A percentile compares a stretch with the other conserved stretches of the same genome.
Conservation (phyloP, 2,888 invertebrate genomes). For the Malthinus flaveolus region DNA sequence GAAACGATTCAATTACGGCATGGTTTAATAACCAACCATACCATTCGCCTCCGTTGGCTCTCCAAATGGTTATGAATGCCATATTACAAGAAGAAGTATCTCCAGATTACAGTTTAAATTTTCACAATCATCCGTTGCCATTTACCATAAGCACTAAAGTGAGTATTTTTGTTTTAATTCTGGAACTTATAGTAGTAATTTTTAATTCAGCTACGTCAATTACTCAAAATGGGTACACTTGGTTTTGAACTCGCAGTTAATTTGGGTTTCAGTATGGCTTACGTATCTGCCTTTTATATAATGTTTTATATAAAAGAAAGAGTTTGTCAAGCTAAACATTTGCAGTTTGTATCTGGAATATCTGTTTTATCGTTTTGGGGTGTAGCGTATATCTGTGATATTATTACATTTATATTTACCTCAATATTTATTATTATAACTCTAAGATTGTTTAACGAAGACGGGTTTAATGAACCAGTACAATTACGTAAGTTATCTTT, state of each 20-base stretch:
- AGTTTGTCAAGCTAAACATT: slow-evolving; percentile 66
- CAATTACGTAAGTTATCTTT: slow-evolving; percentile 59
- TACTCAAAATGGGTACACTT: slow-evolving; percentile 48
- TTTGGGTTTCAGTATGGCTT: slow-evolving; percentile 72
- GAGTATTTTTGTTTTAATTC: slow-evolving; percentile 7
- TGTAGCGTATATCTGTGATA: slow-evolving; percentile 62
- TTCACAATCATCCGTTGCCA: slow-evolving; percentile 68
- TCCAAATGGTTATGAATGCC: slow-evolving; percentile 66
- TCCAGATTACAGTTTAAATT: slow-evolving; percentile 38
- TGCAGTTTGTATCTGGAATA: slow-evolving; percentile 74
- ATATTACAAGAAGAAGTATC: slow-evolving; percentile 53
- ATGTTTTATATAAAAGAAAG: slow-evolving; percentile 69
- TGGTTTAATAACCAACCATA: slow-evolving; percentile 77
- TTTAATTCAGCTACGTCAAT: slow-evolving; percentile 41
- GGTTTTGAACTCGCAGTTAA: slow-evolving; percentile 66
- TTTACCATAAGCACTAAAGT: slow-evolving; percentile 59
- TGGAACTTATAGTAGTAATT: neutral
- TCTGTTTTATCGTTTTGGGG: slow-evolving; percentile 69
- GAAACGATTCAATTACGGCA: slow-evolving; percentile 56
- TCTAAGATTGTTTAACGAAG: slow-evolving; percentile 66
- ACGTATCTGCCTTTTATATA: slow-evolving; percentile 67
- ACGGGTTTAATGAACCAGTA: slow-evolving; percentile 59
- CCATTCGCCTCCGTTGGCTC: slow-evolving; percentile 68
- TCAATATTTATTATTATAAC: slow-evolving; percentile 61
- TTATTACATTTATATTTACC: slow-evolving; percentile 64